Base-by-base conservation (phyloP, 1,140 invertebrate species). In the Penaeus japonicus region DNA sequence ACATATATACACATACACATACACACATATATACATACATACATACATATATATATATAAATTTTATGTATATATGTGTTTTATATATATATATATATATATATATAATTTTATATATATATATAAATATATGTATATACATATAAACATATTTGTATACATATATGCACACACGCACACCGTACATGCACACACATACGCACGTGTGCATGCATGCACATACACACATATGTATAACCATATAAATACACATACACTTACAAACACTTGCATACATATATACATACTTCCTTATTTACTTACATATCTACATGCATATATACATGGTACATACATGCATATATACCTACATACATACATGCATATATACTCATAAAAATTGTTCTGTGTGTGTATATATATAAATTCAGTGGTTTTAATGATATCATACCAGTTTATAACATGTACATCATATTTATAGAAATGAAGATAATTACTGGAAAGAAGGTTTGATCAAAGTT, bases 71-170 rank as follows among this genome's bases (percentile, higher is more conserved):
- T 65, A 17, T 12, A 70, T 47, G 10, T 18, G 62, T 30, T 12
- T 65, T 65, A 27, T 70, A 62, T 39, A 7, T 35, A 84, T 70
- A 32, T 20, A 84, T 84, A 84, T 70, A 84, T 47, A 84, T 47
- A 84, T 70, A 84, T 70, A 84, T 70, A 70, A 5, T 65, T 70
- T 5, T 70, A 70, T 15, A 70, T 70, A 84, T 70, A 55, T 55
- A 57, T 7, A 59, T 78, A 17, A 24, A 82, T 32, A 57, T 18
- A 18, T 3, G 30, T 20, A 22, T 18, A 47, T 12, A 47, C 10
- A 47, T 12, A 47, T 1, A 47, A 1, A 47, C 5, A 47, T 1
- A 47, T 39, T 12, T 10, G 0, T 15, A 47, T 10, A 47, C 10
- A 47, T 12, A 47, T 1, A 47, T 1, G 15, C 10, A 47, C 10